Percentiles rank a stretch among this genome's conserved stretches.
phyloP scores from a whole-genome alignment of 2,888 invertebrate genomes.

The Pseudococcus viburni region DNA sequence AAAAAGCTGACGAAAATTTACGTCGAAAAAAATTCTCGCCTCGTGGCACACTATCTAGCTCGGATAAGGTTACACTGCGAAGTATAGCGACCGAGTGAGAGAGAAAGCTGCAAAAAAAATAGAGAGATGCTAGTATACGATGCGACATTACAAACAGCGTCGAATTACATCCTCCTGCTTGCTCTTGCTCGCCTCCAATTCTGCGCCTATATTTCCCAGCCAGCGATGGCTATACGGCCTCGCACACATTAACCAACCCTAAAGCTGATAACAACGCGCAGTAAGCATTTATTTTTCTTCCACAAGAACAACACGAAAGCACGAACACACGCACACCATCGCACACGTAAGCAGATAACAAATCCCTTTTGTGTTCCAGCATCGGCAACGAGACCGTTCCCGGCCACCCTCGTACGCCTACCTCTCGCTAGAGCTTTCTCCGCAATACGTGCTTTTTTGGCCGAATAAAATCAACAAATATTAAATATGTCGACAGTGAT shows the following conservation, averaged over 20 bases:
- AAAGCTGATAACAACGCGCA: constrained; percentile 11
- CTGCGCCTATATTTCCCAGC: not conserved
- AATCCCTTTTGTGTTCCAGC: not conserved
- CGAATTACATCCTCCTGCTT: not conserved
- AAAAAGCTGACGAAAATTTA: constrained; percentile 5
- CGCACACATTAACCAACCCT: not conserved
- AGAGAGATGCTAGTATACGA: not conserved
- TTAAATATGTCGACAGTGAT: not conserved
- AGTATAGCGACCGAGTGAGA: not conserved
- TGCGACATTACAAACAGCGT: constrained; percentile 15
- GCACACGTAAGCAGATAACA: not conserved
- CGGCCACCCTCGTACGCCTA: too few relatives aligned
- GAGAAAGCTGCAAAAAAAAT: not conserved
- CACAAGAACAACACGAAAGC: too few relatives aligned
- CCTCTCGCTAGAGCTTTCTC: too few relatives aligned
- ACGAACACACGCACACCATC: not conserved
- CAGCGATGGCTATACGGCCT: not conserved
- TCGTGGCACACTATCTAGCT: not conserved
- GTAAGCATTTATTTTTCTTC: constrained; percentile 11
- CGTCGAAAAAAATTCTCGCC: constrained; percentile 5
- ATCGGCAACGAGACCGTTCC: not conserved
- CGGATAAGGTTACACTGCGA: constrained; percentile 2
- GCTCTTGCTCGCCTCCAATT: not conserved
- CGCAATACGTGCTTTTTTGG: not conserved
- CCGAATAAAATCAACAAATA: not conserved